Percentiles rank a stretch among this genome's conserved stretches.
Conservation (phyloP, 1,140 invertebrate genomes). For the Medauroidea extradentata region DNA sequence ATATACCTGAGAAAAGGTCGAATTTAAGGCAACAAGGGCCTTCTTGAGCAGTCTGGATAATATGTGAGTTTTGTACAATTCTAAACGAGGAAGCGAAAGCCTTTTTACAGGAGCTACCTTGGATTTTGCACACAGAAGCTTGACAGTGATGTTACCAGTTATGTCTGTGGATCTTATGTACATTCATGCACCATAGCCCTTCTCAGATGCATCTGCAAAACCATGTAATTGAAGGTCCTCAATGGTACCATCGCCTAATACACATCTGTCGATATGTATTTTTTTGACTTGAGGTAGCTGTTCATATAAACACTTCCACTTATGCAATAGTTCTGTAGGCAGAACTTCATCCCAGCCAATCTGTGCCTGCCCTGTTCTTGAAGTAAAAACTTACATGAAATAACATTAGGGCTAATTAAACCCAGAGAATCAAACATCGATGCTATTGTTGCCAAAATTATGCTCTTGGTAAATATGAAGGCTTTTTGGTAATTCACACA, state of each 20-base stretch:
- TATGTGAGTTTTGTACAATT: slow-evolving; percentile 41
- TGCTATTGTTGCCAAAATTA: background rate
- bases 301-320: background rate
- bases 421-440: too few species aligned
- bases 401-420: background rate
- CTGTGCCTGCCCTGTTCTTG: too few species aligned
- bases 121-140: slow-evolving; percentile 35
- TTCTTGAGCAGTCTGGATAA: too few species aligned
- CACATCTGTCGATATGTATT: slow-evolving; percentile 19
- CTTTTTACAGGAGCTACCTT: slow-evolving; percentile 38
- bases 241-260: slow-evolving; percentile 5
- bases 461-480: background rate
- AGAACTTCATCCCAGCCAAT: background rate
- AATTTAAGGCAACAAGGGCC: slow-evolving; percentile 5
- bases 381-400: too few species aligned
- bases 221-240: too few species aligned
- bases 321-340: too few species aligned
- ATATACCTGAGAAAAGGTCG: background rate
- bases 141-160: slow-evolving; percentile 9
- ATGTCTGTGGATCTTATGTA: too few species aligned
- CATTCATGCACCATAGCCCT: too few species aligned
- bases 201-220: too few species aligned
- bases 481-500: too few species aligned
- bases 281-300: slow-evolving; percentile 11
- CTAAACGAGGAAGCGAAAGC: slow-evolving; percentile 40